phyloP scores from a whole-genome alignment of 35 echinoderm and acorn worm species.

The Apostichopus japonicus region DNA sequence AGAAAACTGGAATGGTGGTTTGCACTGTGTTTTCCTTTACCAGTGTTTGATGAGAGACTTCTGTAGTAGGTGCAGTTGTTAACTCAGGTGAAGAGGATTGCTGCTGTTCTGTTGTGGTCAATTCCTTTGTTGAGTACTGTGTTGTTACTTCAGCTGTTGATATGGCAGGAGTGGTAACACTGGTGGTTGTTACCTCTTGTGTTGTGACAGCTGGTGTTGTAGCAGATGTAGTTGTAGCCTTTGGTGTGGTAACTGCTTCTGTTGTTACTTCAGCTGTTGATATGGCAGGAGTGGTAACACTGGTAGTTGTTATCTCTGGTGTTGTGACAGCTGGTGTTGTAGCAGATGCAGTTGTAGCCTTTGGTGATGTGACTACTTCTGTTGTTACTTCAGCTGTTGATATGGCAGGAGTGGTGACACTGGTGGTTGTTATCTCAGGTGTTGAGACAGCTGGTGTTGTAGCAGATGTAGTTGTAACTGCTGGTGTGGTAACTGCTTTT shows the following conservation, averaged over 20 bases:
- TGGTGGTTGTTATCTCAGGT: no score
- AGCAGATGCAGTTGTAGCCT: not conserved
- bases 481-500: no score
- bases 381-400: not conserved
- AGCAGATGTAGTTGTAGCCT: no score
- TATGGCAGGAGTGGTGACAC: no score
- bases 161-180: not conserved
- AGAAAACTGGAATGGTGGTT: not conserved
- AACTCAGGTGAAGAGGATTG: not conserved
- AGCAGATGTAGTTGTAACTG: no score
- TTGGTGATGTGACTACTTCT: constrained; percentile 10
- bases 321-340: not conserved
- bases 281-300: no score
- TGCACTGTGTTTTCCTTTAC: not conserved
- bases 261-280: no score
- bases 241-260: no score
- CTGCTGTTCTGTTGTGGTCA: constrained; percentile 42
- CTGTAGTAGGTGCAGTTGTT: not conserved
- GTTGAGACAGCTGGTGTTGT: no score
- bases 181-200: not conserved
- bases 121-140: no score
- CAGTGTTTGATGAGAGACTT: not conserved
- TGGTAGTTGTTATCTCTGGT: no score
- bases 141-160: constrained; percentile 1
- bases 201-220: no score